phyloP scores from a whole-genome alignment of 2,888 invertebrate species.

The Drosophila algonquin region DNA sequence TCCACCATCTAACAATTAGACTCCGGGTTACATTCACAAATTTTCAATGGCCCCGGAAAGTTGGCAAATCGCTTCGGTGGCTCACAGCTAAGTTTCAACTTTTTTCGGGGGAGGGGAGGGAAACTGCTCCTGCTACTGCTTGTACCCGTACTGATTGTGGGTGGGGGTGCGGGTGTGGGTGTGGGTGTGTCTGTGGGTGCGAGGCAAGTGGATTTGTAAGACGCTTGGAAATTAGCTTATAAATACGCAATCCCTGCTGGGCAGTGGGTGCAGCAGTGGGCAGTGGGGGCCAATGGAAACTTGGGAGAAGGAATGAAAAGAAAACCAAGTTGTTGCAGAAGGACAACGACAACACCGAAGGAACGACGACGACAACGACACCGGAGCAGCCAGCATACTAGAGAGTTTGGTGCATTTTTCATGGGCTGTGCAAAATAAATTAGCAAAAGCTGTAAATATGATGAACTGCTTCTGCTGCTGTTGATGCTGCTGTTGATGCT shows the following conservation, averaged over 20 bases:
- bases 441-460: slow-evolving; percentile 75
- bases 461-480: slow-evolving; percentile 63
- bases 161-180: background rate
- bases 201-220: slow-evolving; percentile 44
- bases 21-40: slow-evolving; percentile 44
- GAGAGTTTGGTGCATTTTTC: slow-evolving; percentile 68
- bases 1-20: slow-evolving; percentile 40
- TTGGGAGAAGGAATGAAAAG: slow-evolving; percentile 32
- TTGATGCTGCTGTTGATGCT: slow-evolving; percentile 10
- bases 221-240: slow-evolving; percentile 68
- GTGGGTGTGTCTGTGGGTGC: background rate
- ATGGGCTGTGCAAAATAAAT: slow-evolving; percentile 72
- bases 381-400: slow-evolving; percentile 11
- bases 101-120: background rate
- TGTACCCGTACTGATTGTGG: background rate
- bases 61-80: slow-evolving; percentile 14
- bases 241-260: slow-evolving; percentile 67
- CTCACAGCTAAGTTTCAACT: slow-evolving; percentile 18
- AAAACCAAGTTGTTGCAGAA: slow-evolving; percentile 37
- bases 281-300: background rate
- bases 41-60: slow-evolving; percentile 46
- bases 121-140: background rate
- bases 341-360: slow-evolving; percentile 12
- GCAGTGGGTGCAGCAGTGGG: slow-evolving; percentile 10
- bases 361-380: slow-evolving; percentile 2